These are phyloP conservation scores for Boleophthalmus pectinirostris DNA, from an alignment of 2,113 vertebrate genomes.

Conservation along the genomic window DNA sequence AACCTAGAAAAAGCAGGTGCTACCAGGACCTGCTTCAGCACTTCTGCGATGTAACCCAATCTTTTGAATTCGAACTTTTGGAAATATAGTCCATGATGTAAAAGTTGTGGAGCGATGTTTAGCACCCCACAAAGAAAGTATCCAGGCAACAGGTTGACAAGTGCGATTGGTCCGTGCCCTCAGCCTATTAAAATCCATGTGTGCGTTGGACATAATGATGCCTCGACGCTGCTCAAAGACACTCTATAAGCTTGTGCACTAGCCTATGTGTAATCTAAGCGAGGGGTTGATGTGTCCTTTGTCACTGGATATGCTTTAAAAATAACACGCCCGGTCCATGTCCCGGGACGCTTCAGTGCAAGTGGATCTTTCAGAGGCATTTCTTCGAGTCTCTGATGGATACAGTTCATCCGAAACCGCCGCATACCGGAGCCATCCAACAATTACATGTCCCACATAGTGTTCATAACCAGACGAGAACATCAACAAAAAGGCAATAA, in stretches of 20 bases:
- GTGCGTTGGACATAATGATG: conserved; percentile 79
- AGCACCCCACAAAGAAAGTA: conserved; percentile 78
- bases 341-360: conserved; percentile 75
- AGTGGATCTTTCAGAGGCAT: conserved; percentile 74
- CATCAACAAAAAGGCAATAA: conserved; percentile 11
- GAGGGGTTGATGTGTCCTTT: conserved; percentile 83
- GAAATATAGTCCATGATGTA: conserved; percentile 98
- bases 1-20: conserved; percentile 75
- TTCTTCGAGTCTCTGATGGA: conserved; percentile 65
- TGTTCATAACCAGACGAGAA: conserved; percentile 1
- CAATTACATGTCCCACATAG: conserved; percentile 45
- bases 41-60: conserved; percentile 86
- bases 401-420: conserved; percentile 48
- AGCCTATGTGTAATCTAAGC: conserved; percentile 83
- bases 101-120: conserved; percentile 86
- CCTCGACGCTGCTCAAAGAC: conserved; percentile 78
- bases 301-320: conserved; percentile 87
- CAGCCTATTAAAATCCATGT: conserved; percentile 79
- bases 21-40: conserved; percentile 82
- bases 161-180: conserved; percentile 79
- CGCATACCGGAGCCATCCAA: conserved; percentile 50
- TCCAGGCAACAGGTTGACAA: conserved; percentile 71
- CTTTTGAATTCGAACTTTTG: conserved; percentile 89
- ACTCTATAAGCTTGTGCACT: conserved; percentile 72
- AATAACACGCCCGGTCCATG: conserved; percentile 84